A percentile compares a stretch with the other conserved stretches of the same genome.
Conservation (phyloP, 2,113 vertebrate species). For the Antigone vipio region DNA sequence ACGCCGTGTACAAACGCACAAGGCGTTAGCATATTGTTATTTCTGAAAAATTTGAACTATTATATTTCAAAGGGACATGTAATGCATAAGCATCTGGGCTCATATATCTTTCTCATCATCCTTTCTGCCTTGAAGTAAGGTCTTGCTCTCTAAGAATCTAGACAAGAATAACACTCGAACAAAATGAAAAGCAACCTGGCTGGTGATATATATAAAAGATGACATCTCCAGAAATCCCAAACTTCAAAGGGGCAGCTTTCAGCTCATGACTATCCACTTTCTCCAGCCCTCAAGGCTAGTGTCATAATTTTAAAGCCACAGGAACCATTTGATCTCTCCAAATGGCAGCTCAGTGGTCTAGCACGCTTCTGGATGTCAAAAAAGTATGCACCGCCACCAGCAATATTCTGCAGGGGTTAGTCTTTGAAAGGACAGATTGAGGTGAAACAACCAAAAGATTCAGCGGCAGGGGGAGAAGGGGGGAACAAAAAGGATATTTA, state of each 20-base stretch:
- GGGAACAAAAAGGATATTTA: not conserved
- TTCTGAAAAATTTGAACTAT: not conserved
- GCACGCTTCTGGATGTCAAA: constrained; percentile 43
- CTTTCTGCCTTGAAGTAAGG: constrained; percentile 27
- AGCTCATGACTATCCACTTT: not conserved
- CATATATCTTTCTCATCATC: constrained; percentile 3
- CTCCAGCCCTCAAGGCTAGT: constrained; percentile 24
- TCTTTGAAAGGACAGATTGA: constrained; percentile 30
- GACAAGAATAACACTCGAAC: constrained; percentile 14
- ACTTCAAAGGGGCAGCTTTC: constrained; percentile 56
- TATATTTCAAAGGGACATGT: constrained; percentile 21
- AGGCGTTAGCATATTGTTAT: not conserved
- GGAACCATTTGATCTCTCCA: constrained; percentile 45
- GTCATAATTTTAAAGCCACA: constrained; percentile 15
- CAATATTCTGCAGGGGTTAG: not conserved
- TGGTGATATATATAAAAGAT: constrained; percentile 36
- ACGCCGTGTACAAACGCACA: fast-evolving
- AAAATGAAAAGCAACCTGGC: constrained; percentile 43
- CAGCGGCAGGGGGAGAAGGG: not conserved
- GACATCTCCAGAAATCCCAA: constrained; percentile 49
- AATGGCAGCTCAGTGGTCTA: constrained; percentile 37
- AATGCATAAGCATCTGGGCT: not conserved
- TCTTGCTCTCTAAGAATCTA: constrained; percentile 31
- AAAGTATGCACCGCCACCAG: constrained; percentile 4
- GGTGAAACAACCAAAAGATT: not conserved